Conservation (phyloP, 2,113 vertebrate genomes). For the Heloderma charlesbogerti region DNA sequence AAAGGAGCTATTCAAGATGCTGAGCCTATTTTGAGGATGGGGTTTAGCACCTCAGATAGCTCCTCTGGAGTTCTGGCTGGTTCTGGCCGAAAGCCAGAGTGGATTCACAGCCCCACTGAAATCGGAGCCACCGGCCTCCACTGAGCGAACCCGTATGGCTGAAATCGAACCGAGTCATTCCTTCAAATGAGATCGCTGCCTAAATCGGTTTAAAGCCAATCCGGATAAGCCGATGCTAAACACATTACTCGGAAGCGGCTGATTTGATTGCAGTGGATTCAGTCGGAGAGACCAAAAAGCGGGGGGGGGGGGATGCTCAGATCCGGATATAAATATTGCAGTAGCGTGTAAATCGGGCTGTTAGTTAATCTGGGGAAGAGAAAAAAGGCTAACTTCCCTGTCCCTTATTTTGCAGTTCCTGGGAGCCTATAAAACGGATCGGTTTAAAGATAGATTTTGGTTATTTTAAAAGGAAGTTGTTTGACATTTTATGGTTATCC, state of each 20-base stretch:
- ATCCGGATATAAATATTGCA: not conserved
- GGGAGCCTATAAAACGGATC: no score
- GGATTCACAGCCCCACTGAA: no score
- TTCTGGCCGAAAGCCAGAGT: no score
- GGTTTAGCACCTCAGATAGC: no score
- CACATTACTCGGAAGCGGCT: not conserved
- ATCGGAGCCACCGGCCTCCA: no score
- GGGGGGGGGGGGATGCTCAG: no score
- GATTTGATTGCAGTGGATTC: not conserved
- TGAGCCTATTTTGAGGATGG: no score
- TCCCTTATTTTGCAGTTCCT: not conserved
- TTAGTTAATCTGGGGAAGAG: not conserved
- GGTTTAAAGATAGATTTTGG: not conserved
- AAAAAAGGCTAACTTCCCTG: not conserved
- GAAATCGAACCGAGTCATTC: not conserved
- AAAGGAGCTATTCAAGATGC: no score
- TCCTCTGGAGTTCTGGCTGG: no score
- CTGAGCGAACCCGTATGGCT: not conserved
- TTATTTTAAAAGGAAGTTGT: not conserved
- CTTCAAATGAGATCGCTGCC: not conserved
- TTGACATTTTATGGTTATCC: no score
- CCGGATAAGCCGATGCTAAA: not conserved
- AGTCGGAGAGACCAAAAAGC: not conserved
- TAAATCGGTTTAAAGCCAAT: not conserved
- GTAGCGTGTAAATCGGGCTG: no score